Percentiles rank a stretch among this genome's conserved stretches.
phyloP scores from a whole-genome alignment of 2,797 vertebrate genomes.

The Microchirus variegatus region DNA sequence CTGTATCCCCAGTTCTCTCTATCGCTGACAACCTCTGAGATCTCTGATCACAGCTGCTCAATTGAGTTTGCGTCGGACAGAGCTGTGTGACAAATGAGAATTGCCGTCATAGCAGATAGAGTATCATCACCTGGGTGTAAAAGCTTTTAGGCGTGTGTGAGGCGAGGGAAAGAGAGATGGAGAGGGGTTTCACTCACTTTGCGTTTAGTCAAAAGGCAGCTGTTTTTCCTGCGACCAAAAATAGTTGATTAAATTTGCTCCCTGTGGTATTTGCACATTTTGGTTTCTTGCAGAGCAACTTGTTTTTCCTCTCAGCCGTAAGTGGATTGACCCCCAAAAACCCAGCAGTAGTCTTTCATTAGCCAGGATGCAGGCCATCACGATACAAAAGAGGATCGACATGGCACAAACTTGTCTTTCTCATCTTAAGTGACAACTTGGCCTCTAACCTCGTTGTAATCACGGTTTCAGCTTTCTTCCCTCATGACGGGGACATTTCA shows the following conservation, averaged over 20 bases:
- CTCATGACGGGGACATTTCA: conserved; percentile 32
- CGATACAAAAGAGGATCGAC: conserved; percentile 50
- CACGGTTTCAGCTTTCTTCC: conserved; percentile 33
- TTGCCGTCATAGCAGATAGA: conserved; percentile 63
- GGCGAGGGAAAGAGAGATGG: conserved; percentile 15
- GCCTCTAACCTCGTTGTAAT: conserved; percentile 40
- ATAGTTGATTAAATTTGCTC: conserved; percentile 65
- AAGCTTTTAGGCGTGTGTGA: conserved; percentile 53
- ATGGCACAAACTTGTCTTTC: conserved; percentile 49
- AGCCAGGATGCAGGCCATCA: conserved; percentile 67
- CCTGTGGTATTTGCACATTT: conserved; percentile 68
- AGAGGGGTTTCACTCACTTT: conserved; percentile 47
- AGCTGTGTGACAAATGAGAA: conserved; percentile 66
- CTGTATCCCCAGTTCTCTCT: conserved; percentile 25
- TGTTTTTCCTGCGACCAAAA: conserved; percentile 50
- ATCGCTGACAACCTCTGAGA: conserved; percentile 58
- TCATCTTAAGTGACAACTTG: conserved; percentile 39
- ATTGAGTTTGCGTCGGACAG: conserved; percentile 67
- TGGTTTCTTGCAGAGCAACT: conserved; percentile 54
- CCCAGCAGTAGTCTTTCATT: conserved; percentile 73
- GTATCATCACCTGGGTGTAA: conserved; percentile 68
- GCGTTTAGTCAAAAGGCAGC: conserved; percentile 44
- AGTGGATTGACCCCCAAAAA: conserved; percentile 73
- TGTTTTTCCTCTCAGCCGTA: conserved; percentile 60
- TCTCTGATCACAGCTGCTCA: conserved; percentile 71